Conservation (phyloP, 2,888 invertebrate species). For the Rugalucina vietnamica region DNA sequence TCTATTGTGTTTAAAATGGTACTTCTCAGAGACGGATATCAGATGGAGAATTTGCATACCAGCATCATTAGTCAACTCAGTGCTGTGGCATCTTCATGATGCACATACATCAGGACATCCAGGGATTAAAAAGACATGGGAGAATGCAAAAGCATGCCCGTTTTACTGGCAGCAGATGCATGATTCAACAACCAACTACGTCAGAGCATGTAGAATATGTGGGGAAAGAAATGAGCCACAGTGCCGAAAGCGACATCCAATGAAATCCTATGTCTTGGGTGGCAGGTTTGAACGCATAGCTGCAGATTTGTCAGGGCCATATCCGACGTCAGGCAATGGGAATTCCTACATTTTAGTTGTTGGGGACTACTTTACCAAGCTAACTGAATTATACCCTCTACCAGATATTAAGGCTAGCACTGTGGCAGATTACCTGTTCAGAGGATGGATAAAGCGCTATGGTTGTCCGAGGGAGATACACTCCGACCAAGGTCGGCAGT, state of each 20-base stretch:
- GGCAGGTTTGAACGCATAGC: constrained; percentile 1
- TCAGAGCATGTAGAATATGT: constrained; percentile 18
- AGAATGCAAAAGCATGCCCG: constrained; percentile 14
- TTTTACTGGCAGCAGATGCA: constrained; percentile 35
- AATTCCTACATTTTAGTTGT: constrained; percentile 6
- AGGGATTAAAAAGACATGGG: constrained; percentile 23
- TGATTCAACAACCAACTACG: neutral
- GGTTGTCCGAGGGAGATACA: constrained; percentile 36
- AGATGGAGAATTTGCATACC: constrained; percentile 32
- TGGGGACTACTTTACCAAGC: neutral
- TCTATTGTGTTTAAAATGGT: constrained; percentile 35
- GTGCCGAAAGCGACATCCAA: neutral
- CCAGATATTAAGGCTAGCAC: neutral
- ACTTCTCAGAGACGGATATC: neutral
- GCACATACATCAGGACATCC: constrained; percentile 17
- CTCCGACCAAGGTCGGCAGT: constrained; percentile 37
- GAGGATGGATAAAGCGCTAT: constrained; percentile 42
- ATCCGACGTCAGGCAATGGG: neutral
- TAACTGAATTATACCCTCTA: neutral
- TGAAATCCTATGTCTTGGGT: constrained; percentile 6
- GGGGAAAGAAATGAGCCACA: constrained; percentile 17
- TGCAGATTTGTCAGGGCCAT: neutral
- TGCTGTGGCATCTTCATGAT: constrained; percentile 36
- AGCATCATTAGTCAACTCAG: neutral
- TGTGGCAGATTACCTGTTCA: constrained; percentile 10